Evolutionary conservation across 2,797 vertebrate genomes (phyloP).

Genomic region (Capromys pilorides): DNA sequence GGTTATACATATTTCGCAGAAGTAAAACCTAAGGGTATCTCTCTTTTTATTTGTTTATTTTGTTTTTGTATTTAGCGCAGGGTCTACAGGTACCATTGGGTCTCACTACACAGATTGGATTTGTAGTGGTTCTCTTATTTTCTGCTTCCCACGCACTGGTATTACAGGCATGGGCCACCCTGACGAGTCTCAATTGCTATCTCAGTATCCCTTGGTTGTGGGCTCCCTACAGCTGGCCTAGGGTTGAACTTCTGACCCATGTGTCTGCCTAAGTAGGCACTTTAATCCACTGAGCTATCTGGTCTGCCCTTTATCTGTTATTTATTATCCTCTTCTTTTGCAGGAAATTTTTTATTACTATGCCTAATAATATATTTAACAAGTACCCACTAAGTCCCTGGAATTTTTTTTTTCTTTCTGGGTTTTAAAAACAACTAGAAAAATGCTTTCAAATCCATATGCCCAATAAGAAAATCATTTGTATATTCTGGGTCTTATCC

Average conservation of each 20-base stretch:
- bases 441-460: conserved; percentile 24
- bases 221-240: too few species aligned
- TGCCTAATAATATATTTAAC: neutral
- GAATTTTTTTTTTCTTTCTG: neutral
- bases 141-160: too few species aligned
- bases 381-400: neutral
- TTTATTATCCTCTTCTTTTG: neutral
- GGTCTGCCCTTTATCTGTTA: neutral
- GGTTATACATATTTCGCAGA: neutral
- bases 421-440: neutral
- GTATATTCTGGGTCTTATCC: neutral
- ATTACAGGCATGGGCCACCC: too few species aligned
- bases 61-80: too few species aligned
- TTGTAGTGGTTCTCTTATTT: too few species aligned
- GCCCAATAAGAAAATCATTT: neutral
- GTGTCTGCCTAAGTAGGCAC: too few species aligned
- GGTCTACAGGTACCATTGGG: too few species aligned
- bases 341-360: neutral
- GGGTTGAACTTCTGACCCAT: too few species aligned
- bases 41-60: neutral
- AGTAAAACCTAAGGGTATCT: neutral
- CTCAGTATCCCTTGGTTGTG: too few species aligned
- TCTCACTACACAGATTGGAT: too few species aligned
- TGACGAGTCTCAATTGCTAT: too few species aligned
- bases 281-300: too few species aligned